These are phyloP conservation scores for Physocephala rufipes DNA, from an alignment of 2,888 invertebrate species.

Conservation along the genomic window DNA sequence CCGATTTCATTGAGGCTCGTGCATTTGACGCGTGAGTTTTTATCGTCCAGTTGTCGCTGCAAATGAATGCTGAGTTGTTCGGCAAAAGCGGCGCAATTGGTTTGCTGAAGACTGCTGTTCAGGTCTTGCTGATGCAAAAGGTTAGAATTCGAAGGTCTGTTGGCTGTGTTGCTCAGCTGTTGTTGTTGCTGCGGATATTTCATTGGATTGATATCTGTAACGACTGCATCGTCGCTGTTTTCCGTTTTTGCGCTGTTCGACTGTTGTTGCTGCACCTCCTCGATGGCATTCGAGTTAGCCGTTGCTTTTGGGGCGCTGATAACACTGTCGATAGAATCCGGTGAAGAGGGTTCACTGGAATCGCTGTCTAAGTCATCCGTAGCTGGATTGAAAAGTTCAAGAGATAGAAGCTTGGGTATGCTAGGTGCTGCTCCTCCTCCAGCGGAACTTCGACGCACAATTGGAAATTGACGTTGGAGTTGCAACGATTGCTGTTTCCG, in stretches of 20 bases:
- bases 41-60: conserved; percentile 77
- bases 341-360: conserved; percentile 83
- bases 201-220: conserved; percentile 39
- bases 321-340: conserved; percentile 87
- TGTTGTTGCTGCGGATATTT: conserved; percentile 53
- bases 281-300: conserved; percentile 38
- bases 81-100: conserved; percentile 78
- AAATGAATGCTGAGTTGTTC: conserved; percentile 84
- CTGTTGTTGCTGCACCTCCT: conserved; percentile 39
- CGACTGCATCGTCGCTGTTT: conserved; percentile 16
- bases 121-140: no score
- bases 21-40: conserved; percentile 52
- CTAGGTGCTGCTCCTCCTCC: conserved; percentile 69
- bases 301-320: conserved; percentile 72
- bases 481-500: conserved; percentile 64
- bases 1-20: conserved; percentile 59
- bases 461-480: conserved; percentile 68
- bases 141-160: no score
- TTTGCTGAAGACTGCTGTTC: background rate
- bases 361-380: conserved; percentile 91
- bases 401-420: conserved; percentile 78
- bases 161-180: conserved; percentile 55
- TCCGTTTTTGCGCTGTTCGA: conserved; percentile 32
- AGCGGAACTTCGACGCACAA: conserved; percentile 72
- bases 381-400: conserved; percentile 89